Percentiles rank a stretch among this genome's conserved stretches.
These are phyloP conservation scores for Epizoanthus fatuus DNA, from an alignment of 92 coral and sea anemone genomes.

Conservation along the genomic window DNA sequence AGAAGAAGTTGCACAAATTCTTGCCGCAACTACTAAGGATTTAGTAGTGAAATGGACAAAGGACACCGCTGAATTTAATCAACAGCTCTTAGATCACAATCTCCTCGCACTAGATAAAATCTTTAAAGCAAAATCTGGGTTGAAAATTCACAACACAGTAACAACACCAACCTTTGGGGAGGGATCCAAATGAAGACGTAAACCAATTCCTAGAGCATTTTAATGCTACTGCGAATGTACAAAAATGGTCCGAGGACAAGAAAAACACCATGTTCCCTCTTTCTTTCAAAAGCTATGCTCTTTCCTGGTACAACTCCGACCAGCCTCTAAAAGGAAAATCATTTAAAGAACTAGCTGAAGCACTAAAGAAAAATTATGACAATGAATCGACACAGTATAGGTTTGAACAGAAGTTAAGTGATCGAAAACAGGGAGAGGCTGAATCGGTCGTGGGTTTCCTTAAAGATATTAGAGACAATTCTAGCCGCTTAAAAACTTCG, in stretches of 20 bases:
- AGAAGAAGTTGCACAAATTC: slow-evolving; percentile 1
- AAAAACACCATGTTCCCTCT: slow-evolving; percentile 19
- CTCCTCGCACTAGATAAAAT: slow-evolving; percentile 19
- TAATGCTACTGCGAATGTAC: not conserved
- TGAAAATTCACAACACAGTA: slow-evolving; percentile 9
- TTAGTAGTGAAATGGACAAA: slow-evolving; percentile 5
- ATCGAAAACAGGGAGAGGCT: slow-evolving; percentile 2
- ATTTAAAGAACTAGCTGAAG: not conserved
- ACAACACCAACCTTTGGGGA: slow-evolving; percentile 30
- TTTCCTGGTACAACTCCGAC: slow-evolving; percentile 21
- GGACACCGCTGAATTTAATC: not conserved
- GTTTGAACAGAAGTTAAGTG: slow-evolving; percentile 14
- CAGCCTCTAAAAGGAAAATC: slow-evolving; percentile 8
- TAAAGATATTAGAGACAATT: not conserved
- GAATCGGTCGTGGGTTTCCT: slow-evolving; percentile 21
- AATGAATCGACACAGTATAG: slow-evolving; percentile 17
- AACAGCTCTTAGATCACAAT: slow-evolving; percentile 4
- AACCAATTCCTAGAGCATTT: slow-evolving; percentile 13
- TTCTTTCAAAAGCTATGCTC: slow-evolving; percentile 25
- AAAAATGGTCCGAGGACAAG: not conserved
- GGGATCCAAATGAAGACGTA: slow-evolving; percentile 13
- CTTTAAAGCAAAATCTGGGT: not conserved
- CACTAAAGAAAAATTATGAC: slow-evolving; percentile 21
- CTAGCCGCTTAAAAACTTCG: slow-evolving; percentile 9
- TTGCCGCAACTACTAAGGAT: slow-evolving; percentile 5